Percentiles rank a stretch among this genome's conserved stretches.
phyloP scores from a whole-genome alignment of 2,113 vertebrate genomes.

The Eubucco bourcierii region DNA sequence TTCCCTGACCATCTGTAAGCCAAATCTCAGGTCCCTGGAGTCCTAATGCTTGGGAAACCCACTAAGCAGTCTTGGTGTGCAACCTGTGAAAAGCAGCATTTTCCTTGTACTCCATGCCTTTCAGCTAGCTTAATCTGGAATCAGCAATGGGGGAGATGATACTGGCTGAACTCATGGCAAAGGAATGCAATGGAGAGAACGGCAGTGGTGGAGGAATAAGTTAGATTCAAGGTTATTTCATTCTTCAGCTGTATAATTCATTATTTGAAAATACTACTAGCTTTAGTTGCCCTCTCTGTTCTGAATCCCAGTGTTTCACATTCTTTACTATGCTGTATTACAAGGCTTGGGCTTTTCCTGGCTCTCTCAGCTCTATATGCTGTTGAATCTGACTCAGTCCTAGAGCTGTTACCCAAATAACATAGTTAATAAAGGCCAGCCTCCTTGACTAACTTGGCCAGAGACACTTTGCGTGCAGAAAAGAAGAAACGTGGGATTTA shows the following conservation, averaged over 20 bases:
- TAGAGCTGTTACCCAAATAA: not conserved
- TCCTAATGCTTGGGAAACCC: not conserved
- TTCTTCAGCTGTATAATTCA: not conserved
- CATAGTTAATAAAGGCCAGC: not conserved
- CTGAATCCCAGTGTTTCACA: not conserved
- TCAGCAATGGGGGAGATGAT: not conserved
- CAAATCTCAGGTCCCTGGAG: constrained; percentile 2
- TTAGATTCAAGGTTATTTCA: not conserved
- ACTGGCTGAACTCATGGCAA: not conserved
- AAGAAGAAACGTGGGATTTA: not conserved
- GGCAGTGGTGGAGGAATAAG: not conserved
- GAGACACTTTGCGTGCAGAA: fast-evolving
- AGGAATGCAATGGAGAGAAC: not conserved
- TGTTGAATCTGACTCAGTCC: not conserved
- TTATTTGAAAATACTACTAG: not conserved
- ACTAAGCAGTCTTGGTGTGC: not conserved
- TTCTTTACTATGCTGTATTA: not conserved
- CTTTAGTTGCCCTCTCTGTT: not conserved
- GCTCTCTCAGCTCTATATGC: not conserved
- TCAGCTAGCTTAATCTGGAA: not conserved
- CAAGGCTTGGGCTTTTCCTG: not conserved
- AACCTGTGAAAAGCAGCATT: not conserved
- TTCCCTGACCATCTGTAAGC: not conserved
- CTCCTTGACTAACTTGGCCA: not conserved
- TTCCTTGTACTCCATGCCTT: not conserved